Conservation (phyloP, 2,113 vertebrate genomes). For the Callithrix jacchus region DNA sequence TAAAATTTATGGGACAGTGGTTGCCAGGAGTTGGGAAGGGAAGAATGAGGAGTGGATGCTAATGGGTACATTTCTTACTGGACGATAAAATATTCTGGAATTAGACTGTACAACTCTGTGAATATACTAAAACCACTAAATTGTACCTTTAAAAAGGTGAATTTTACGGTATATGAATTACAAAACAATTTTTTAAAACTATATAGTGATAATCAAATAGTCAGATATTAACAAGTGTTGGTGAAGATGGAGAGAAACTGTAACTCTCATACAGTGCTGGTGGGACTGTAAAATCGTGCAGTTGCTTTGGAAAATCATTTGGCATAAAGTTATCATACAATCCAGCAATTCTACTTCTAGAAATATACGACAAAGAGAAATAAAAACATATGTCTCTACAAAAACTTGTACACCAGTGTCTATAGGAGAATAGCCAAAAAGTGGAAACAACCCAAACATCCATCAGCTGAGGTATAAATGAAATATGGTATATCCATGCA, state of each 20-base stretch:
- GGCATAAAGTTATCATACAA: neutral
- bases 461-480: neutral
- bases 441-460: neutral
- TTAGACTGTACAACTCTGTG: neutral
- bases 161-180: neutral
- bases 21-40: neutral
- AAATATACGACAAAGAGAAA: neutral
- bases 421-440: neutral
- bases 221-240: neutral
- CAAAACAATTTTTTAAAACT: neutral
- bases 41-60: neutral
- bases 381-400: neutral
- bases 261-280: neutral
- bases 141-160: neutral
- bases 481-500: neutral
- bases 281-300: neutral
- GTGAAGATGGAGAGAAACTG: neutral
- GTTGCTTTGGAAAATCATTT: neutral
- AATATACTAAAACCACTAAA: neutral
- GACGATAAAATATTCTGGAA: neutral
- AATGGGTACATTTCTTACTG: neutral
- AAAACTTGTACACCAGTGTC: neutral
- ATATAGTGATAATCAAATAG: neutral
- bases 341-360: neutral
- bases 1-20: neutral